phyloP scores from a whole-genome alignment of 1,140 invertebrate species.

The Papilio aristodemus region DNA sequence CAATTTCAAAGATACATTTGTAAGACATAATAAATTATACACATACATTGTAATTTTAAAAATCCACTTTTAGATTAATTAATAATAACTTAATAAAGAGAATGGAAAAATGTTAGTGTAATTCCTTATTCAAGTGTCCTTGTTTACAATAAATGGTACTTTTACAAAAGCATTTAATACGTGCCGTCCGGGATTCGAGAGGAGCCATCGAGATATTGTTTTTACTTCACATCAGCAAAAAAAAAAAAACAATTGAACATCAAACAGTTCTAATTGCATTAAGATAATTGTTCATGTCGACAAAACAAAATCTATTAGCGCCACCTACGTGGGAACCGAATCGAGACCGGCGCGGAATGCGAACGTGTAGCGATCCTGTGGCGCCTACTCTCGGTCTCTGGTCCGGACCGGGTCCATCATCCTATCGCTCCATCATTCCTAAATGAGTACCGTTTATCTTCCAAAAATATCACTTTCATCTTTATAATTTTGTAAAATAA shows the following conservation, averaged over 20 bases:
- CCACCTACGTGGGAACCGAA: constrained; percentile 15
- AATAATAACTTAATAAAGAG: too few relatives aligned
- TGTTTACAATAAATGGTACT: background rate
- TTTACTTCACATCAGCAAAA: background rate
- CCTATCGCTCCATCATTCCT: background rate
- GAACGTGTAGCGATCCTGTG: background rate
- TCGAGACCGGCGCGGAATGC: background rate
- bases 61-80: too few relatives aligned
- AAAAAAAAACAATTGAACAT: constrained; percentile 2
- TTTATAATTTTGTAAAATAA: background rate
- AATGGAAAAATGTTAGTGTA: too few relatives aligned
- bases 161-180: background rate
- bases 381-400: constrained; percentile 11
- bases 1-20: background rate
- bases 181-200: background rate
- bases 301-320: background rate
- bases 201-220: background rate
- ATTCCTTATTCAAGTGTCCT: too few relatives aligned
- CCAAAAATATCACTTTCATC: background rate
- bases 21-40: background rate
- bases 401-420: background rate
- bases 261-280: constrained; percentile 12
- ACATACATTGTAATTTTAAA: too few relatives aligned
- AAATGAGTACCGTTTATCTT: background rate
- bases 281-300: constrained; percentile 7